Base-by-base conservation (phyloP, 2,113 vertebrate genomes). In the Melanocharis versteri region DNA sequence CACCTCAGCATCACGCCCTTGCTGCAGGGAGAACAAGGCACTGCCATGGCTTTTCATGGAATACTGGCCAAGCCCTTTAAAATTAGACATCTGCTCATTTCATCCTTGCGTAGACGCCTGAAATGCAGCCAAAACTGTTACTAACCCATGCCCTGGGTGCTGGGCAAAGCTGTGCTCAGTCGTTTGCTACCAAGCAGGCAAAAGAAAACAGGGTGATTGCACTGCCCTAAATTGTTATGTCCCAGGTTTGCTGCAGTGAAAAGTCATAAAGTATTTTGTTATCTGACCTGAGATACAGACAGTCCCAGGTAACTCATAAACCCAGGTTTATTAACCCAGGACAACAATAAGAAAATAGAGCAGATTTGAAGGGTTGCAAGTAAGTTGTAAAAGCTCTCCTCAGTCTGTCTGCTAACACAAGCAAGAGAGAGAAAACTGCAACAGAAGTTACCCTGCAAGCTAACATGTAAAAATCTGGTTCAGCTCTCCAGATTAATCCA, bases 21-120 rank as follows among this genome's bases (percentile, higher is more conserved):
- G 40, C 80, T 79, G 86, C 69, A 35, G 85, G 73, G 69, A 80
- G 24, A 87, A 39, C 35, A 69, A 44, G 86, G 83, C 82, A 7
- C 81, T 42, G 62, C 62, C 48, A 10, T 21, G 40, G 44, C 26
- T 84, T 51, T 7, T 3, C 80, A 31, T 3, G 51, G 64, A 87
- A 45, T 33, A 7, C 50, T 56, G 83, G 61, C 69, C 90, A 87
- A 85, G 69, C 28, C 56, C 50, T 64, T 76, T 48, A 47, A 86
- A 86, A 90, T 58, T 17, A 62, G 70, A 81, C 87, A 96, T 85
- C 93, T 93, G 94, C 48, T 95, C 45, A 10, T 80, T 72, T 77
- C 24, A 71, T 44, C 56, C 87, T 56, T 78, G 70, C 5, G 5
- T 15, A 42, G 75, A 47, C 71, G 35, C 51, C 45, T 53, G 81